These are phyloP conservation scores for Cantharis lateralis DNA, from an alignment of 2,888 invertebrate species.

Conservation along the genomic window DNA sequence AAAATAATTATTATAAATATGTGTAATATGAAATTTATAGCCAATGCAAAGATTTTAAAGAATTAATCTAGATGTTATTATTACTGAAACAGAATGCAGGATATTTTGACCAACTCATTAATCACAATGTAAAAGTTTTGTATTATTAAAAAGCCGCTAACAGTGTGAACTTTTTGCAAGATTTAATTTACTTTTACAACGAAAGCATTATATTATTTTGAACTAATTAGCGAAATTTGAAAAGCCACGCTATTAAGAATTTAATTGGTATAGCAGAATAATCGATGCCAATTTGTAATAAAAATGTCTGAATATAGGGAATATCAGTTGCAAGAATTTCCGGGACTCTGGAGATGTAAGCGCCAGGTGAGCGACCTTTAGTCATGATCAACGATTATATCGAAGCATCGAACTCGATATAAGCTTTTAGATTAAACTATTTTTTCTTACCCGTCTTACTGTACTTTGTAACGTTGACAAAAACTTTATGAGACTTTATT, in stretches of 20 bases:
- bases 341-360: constrained; percentile 25
- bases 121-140: not conserved
- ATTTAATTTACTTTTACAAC: not conserved
- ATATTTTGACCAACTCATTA: not conserved
- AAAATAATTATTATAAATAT: no score
- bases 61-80: not conserved
- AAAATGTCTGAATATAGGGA: constrained; percentile 8
- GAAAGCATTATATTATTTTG: not conserved
- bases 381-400: not conserved
- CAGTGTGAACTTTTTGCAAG: not conserved
- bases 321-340: constrained; percentile 14
- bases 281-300: constrained; percentile 15
- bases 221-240: not conserved
- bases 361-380: constrained; percentile 25
- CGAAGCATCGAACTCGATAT: not conserved
- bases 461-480: not conserved
- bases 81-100: not conserved
- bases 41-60: not conserved
- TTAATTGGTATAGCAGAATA: not conserved
- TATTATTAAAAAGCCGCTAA: not conserved
- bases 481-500: not conserved
- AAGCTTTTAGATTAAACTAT: not conserved
- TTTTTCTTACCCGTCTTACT: not conserved
- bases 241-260: not conserved
- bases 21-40: no score